These are phyloP conservation scores for Noctua comes DNA, from an alignment of 2,888 invertebrate genomes.

Conservation along the genomic window DNA sequence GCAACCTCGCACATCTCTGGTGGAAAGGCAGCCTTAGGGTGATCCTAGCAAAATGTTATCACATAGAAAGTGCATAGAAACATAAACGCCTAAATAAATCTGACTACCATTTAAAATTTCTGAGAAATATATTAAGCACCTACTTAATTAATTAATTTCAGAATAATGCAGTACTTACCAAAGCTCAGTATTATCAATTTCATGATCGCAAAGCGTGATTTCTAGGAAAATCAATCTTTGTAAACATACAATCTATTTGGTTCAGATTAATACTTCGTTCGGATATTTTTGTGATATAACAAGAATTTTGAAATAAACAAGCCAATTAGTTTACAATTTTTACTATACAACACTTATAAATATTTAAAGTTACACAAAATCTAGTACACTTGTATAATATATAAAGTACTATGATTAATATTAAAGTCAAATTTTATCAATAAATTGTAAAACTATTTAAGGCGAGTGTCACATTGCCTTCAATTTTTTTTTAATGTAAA, in stretches of 20 bases:
- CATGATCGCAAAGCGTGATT: slow-evolving; percentile 19
- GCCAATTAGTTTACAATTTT: slow-evolving; percentile 11
- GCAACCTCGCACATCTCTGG: no score
- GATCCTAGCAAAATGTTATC: neutral
- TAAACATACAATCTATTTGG: slow-evolving; percentile 52
- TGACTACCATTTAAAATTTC: neutral
- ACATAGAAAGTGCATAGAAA: neutral
- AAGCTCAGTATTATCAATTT: slow-evolving; percentile 17
- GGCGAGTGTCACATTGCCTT: neutral
- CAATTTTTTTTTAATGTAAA: neutral
- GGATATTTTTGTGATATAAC: slow-evolving; percentile 5
- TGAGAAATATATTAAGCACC: no score
- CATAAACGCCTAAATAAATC: neutral
- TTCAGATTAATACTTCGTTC: slow-evolving; percentile 18
- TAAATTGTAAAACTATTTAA: slow-evolving; percentile 16
- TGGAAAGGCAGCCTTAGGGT: neutral
- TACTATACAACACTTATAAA: slow-evolving; percentile 55
- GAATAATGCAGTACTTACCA: slow-evolving; percentile 48
- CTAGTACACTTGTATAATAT: neutral
- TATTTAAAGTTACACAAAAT: slow-evolving; percentile 31
- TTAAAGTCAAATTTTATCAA: slow-evolving; percentile 20
- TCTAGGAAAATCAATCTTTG: neutral
- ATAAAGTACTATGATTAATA: slow-evolving; percentile 19
- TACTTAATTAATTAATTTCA: neutral
- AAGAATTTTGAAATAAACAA: slow-evolving; percentile 26